Base-by-base conservation (phyloP, 53 echinoderm and acorn worm genomes). In the Apostichopus leukothele region DNA sequence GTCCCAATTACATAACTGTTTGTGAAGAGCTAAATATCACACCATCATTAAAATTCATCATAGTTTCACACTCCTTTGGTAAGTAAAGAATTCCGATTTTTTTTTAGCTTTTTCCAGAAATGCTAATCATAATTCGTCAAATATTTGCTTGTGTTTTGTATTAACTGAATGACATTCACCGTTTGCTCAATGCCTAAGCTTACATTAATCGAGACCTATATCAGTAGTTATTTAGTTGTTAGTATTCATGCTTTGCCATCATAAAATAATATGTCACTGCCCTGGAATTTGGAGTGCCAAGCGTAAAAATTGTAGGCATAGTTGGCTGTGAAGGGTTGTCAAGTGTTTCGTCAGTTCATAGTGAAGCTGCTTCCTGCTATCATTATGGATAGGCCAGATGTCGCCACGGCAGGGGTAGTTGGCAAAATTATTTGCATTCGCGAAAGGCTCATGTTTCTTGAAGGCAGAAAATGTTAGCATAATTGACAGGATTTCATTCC, bases 231-330 rank as follows among this genome's bases (percentile, higher is more conserved):
- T 7, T 7, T 39, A 57, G 57, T 57, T 57, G 57, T 57, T 57
- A 57, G 57, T 57, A 57, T 57, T 39, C 57, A 57, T 57, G 71
- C 71, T 16, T 71, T 71, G 20, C 71, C 71, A 71, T 71, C 71
- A 13, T 71, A 71, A 71, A 71, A 18, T 71, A 71, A 19, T 71
- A 71, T 71, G 71, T 71, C 71, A 71, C 71, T 71, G 71, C 71
- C 14, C 71, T 71, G 71, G 71, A 71, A 71, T 71, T 71, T 71
- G 71, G 20, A 71, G 71, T 71, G 71, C 20, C n/a, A 71, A 71
- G 71, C 18, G 5, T 71, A 71, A 71, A 71, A 71, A 71, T 71
- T 71, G 71, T 71, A 71, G 71, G 71, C 71, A 71, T 71, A 71
- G 71, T 71, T 71, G 71, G 39, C 18, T 16, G 71, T 71, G 16